Conservation (phyloP, 2,113 vertebrate genomes). For the Oenanthe oenanthe region DNA sequence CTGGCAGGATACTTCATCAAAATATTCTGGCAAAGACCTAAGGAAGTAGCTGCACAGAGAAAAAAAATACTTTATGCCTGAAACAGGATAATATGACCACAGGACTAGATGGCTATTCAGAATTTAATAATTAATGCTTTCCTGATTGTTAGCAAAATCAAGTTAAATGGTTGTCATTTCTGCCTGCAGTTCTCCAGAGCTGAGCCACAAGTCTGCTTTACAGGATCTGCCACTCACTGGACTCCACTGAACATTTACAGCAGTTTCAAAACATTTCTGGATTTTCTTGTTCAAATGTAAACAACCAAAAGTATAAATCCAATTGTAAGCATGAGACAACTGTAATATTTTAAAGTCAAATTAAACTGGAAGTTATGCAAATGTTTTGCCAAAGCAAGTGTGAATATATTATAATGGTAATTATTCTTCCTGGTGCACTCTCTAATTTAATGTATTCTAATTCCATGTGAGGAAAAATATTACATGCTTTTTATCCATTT, state of each 20-base stretch:
- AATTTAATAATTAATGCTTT: not conserved
- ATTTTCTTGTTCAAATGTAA: not conserved
- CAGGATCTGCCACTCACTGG: not conserved
- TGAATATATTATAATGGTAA: not conserved
- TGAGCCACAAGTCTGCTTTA: not conserved
- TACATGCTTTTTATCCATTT: not conserved
- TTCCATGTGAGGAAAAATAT: not conserved
- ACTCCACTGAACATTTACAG: not conserved
- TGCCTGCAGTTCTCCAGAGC: not conserved
- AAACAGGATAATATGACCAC: not conserved
- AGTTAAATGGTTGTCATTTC: not conserved
- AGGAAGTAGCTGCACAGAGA: not conserved
- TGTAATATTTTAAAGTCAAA: not conserved
- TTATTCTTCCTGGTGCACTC: not conserved
- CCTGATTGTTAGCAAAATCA: not conserved
- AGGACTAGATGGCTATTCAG: not conserved
- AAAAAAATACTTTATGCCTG: not conserved
- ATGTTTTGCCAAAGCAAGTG: not conserved
- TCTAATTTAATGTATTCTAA: not conserved
- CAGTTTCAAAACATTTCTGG: rapidly evolving
- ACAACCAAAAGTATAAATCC: not conserved
- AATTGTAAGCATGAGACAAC: not conserved
- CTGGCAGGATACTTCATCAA: not conserved
- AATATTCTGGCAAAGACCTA: not conserved
- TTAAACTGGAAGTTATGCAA: not conserved